phyloP scores from a whole-genome alignment of 2,888 invertebrate genomes.

The Cepaea hortensis region DNA sequence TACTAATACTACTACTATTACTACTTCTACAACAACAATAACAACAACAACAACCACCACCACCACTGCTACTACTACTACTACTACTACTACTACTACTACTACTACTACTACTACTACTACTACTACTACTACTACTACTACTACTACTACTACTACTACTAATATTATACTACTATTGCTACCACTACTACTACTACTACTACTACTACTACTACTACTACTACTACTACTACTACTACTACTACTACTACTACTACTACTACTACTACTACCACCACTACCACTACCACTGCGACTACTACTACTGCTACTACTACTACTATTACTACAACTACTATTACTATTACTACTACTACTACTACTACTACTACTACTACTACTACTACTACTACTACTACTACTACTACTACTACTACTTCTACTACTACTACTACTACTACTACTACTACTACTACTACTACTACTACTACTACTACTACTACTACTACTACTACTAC shows the following conservation, averaged over 20 bases:
- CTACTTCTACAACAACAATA: too few relatives aligned
- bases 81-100: conserved; percentile 4
- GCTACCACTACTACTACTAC: conserved; percentile 34
- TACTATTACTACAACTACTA: too few relatives aligned
- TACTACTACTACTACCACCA: too few relatives aligned
- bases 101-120: conserved; percentile 31
- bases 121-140: conserved; percentile 40
- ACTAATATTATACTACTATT: too few relatives aligned
- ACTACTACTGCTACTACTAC: too few relatives aligned
- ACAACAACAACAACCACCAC: too few relatives aligned
- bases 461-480: conserved; percentile 26
- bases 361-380: neutral
- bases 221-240: neutral
- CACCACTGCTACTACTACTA: conserved; percentile 8
- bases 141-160: too few relatives aligned
- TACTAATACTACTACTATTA: too few relatives aligned
- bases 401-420: conserved; percentile 33
- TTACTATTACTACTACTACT: neutral
- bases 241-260: neutral
- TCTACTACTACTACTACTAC: conserved; percentile 28
- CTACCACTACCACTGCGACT: neutral
- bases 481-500: conserved; percentile 32
- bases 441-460: conserved; percentile 36
- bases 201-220: conserved; percentile 29
- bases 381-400: conserved; percentile 5